A percentile compares a stretch with the other conserved stretches of the same genome.
These are phyloP conservation scores for Pachycephala philippinensis DNA, from an alignment of 2,113 vertebrate species.

Conservation along the genomic window DNA sequence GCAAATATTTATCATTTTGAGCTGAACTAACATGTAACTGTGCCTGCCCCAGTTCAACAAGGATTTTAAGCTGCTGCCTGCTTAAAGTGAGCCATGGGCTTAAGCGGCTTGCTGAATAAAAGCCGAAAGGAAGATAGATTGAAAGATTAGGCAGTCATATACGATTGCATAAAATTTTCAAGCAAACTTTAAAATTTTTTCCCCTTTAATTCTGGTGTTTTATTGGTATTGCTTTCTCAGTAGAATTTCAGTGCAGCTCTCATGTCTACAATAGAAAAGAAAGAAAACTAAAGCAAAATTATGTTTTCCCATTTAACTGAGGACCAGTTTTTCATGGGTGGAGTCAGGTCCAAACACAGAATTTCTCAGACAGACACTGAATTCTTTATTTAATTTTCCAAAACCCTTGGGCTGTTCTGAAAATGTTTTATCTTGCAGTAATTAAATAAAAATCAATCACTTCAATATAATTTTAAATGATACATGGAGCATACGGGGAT, in stretches of 20 bases:
- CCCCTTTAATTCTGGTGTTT: neutral
- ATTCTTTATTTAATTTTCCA: neutral
- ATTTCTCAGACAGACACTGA: neutral
- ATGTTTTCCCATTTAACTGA: neutral
- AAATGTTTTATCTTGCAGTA: neutral
- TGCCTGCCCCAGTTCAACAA: neutral
- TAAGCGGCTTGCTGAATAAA: neutral
- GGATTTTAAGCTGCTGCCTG: neutral
- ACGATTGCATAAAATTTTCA: neutral
- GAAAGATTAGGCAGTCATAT: neutral
- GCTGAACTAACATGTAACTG: neutral
- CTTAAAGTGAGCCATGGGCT: neutral
- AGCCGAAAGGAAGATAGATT: neutral
- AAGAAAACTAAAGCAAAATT: neutral
- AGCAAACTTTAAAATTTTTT: neutral
- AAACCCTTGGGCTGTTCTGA: neutral
- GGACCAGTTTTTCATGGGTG: neutral
- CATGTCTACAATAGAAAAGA: neutral
- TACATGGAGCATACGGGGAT: neutral
- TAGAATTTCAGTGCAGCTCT: neutral
- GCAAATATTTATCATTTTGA: slow-evolving; percentile 22
- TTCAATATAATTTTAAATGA: neutral
- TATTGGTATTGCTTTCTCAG: neutral
- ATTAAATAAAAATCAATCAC: slow-evolving; percentile 26
- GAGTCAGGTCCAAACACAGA: neutral